phyloP scores from a whole-genome alignment of 2,113 vertebrate genomes.

The Phasianus colchicus region DNA sequence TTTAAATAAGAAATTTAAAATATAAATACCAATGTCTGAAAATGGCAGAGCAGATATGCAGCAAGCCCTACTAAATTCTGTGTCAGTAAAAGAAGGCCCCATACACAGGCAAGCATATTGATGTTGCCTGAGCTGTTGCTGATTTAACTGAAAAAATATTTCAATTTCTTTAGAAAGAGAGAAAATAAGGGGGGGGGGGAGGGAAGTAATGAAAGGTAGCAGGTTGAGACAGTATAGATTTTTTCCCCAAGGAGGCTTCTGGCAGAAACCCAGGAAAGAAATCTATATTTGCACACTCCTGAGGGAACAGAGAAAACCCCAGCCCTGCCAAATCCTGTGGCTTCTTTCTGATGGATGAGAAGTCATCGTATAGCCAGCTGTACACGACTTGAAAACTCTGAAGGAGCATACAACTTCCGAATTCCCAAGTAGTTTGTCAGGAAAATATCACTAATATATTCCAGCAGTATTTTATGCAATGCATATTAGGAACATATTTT shows the following conservation, averaged over 20 bases:
- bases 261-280: constrained; percentile 14
- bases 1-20: neutral
- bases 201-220: constrained; percentile 2
- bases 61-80: neutral
- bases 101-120: neutral
- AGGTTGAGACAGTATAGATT: neutral
- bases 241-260: constrained; percentile 19
- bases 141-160: neutral
- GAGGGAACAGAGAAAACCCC: neutral
- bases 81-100: neutral
- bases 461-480: neutral
- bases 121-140: neutral
- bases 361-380: neutral
- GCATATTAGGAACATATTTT: neutral
- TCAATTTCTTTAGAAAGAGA: neutral
- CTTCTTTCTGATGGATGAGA: constrained; percentile 11
- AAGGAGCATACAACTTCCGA: neutral
- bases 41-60: neutral
- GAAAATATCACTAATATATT: neutral
- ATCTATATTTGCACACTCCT: neutral
- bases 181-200: neutral
- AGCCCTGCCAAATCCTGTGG: neutral
- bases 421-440: neutral
- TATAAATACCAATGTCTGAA: neutral
- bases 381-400: neutral